Conservation (phyloP, 2,888 invertebrate genomes). For the Apodemia hepburni region DNA sequence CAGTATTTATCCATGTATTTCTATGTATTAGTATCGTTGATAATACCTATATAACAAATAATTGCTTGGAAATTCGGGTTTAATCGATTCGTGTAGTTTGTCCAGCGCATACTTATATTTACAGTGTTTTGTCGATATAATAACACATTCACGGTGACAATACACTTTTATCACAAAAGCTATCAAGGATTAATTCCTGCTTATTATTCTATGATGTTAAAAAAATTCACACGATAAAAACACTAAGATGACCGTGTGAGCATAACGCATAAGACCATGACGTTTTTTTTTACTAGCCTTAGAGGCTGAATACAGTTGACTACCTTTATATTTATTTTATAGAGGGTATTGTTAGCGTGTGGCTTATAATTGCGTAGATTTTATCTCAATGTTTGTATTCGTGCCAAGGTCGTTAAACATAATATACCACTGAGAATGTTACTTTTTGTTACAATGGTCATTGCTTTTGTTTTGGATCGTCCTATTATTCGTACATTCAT, state of each 20-base stretch:
- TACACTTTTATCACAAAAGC: too few species aligned
- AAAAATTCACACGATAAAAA: too few species aligned
- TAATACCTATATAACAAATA: too few species aligned
- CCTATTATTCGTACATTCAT: conserved; percentile 1
- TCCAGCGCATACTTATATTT: too few species aligned
- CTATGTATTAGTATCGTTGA: too few species aligned
- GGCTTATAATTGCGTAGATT: conserved; percentile 54
- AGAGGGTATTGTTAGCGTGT: conserved; percentile 55
- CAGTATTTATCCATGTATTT: too few species aligned
- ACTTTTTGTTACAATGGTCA: conserved; percentile 44
- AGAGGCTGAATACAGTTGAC: conserved; percentile 4
- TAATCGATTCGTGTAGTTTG: too few species aligned
- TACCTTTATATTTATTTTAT: conserved; percentile 41
- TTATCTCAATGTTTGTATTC: conserved; percentile 58
- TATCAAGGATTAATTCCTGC: too few species aligned
- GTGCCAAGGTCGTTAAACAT: conserved; percentile 70
- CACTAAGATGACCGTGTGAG: neutral
- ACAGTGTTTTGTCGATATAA: too few species aligned
- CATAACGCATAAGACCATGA: conserved; percentile 4
- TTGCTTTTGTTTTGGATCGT: conserved; percentile 27
- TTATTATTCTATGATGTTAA: too few species aligned
- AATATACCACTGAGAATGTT: conserved; percentile 40
- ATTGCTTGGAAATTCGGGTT: too few species aligned
- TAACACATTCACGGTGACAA: too few species aligned
- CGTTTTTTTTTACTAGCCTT: conserved; percentile 4